Evolutionary conservation across 2,797 vertebrate species (phyloP), one percentile per base, ranked within the genome.

Genomic region (Botia almorhae): DNA sequence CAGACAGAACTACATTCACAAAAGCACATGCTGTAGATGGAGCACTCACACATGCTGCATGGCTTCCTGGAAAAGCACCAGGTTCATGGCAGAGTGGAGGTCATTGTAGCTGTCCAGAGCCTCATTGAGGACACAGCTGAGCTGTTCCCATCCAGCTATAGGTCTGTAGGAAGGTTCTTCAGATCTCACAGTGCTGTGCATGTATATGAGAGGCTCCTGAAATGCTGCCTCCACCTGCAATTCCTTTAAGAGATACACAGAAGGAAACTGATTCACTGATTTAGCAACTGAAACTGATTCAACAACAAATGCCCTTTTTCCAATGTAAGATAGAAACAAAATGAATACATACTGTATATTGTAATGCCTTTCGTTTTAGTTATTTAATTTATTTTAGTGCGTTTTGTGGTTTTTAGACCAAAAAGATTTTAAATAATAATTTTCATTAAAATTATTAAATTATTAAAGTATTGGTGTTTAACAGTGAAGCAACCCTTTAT

Each of bases 51-150:
- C 88, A 12, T 94, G 93, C 71, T 95, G 91, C 89, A 94, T 91
- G 69, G 94, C 94, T 61, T 94, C 92, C 85, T 96, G 94, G 91
- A 95, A 96, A 21, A 96, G 85, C 67, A 93, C 91, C 8, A 95
- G 89, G 87, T 91, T 92, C 94, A 95, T 91, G 69, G 92, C 87
- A 26, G 92, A 91, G 84, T 93, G 89, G 7, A 95, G 90, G 55
- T 96, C 93, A 78, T 94, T 95, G 91, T 93, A 96, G 86, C 83
- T 92, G 81, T 93, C 91, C 43, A 96, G 85, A 0, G 92, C 83
- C 61, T 96, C 94, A 2, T 74, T 88, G 17, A 95, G 92, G 69
- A 91, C 70, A 1, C 77, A 90, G 82, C 88, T 93, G 70, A 96
- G 90, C 1, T 46, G 14, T 69, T 94, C 89, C 95, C 92, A 95